These are phyloP conservation scores for Scelioninae gen. 2 DNA, from an alignment of 2,888 invertebrate genomes.

Conservation along the genomic window DNA sequence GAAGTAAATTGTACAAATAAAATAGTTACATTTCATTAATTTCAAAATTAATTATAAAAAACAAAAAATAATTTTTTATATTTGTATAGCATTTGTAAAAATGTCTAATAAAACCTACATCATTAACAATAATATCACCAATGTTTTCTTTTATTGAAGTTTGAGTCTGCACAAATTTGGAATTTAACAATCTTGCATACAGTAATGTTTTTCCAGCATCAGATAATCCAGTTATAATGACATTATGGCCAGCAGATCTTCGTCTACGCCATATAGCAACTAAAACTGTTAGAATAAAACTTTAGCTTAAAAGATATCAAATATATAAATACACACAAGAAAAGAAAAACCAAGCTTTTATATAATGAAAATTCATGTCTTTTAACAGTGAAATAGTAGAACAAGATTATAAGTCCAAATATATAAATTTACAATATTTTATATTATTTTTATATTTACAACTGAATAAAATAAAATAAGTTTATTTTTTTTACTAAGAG, in stretches of 20 bases:
- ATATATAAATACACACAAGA: too few relatives aligned
- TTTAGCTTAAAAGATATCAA: slow-evolving; percentile 26
- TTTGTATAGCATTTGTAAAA: too few relatives aligned
- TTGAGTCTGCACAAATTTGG: slow-evolving; percentile 84
- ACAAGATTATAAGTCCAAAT: slow-evolving; percentile 34
- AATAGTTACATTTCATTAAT: too few relatives aligned
- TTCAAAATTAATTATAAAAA: not conserved
- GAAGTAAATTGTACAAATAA: too few relatives aligned
- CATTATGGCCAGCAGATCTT: slow-evolving; percentile 79
- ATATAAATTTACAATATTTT: slow-evolving; percentile 66
- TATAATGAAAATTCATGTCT: slow-evolving; percentile 15
- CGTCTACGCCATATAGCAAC: slow-evolving; percentile 80
- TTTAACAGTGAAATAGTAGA: too few relatives aligned
- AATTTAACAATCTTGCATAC: slow-evolving; percentile 86
- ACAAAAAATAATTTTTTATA: too few relatives aligned
- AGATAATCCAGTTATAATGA: slow-evolving; percentile 89
- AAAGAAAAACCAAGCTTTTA: too few relatives aligned
- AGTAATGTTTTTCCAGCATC: slow-evolving; percentile 94
- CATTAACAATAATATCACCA: slow-evolving; percentile 80
- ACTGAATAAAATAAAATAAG: too few relatives aligned
- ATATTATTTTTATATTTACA: slow-evolving; percentile 49
- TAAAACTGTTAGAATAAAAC: slow-evolving; percentile 78
- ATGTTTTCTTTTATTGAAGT: slow-evolving; percentile 94
- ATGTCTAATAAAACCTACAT: slow-evolving; percentile 76
- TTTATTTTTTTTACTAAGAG: too few relatives aligned